A percentile compares a stretch with the other conserved stretches of the same genome.
phyloP scores from a whole-genome alignment of 2,888 invertebrate species.

The Eueremaeus valkanovi region DNA sequence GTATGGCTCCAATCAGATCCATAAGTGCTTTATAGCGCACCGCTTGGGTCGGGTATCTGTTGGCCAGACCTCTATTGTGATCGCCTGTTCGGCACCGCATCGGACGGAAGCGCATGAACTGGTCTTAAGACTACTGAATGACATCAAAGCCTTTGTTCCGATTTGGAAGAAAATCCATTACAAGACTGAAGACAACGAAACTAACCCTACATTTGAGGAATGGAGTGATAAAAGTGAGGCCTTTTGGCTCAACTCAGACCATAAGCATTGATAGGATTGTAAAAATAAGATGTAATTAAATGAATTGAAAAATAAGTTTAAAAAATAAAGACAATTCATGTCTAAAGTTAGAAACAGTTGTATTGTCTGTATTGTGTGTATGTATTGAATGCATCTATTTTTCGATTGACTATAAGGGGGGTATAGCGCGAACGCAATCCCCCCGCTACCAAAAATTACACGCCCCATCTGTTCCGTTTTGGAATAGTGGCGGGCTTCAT shows the following conservation, averaged over 20 bases:
- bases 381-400: conserved; percentile 15
- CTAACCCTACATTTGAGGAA: not conserved
- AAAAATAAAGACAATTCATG: too few relatives aligned
- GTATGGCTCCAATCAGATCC: conserved; percentile 62
- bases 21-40: conserved; percentile 80
- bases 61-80: conserved; percentile 79
- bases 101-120: conserved; percentile 75
- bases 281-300: too few relatives aligned
- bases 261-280: too few relatives aligned
- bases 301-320: too few relatives aligned
- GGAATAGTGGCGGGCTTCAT: conserved; percentile 71
- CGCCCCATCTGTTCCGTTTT: conserved; percentile 69
- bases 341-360: too few relatives aligned
- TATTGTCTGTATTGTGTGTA: not conserved
- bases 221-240: conserved; percentile 43
- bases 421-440: conserved; percentile 51
- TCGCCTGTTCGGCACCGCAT: conserved; percentile 85
- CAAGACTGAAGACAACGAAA: not conserved
- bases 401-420: conserved; percentile 43
- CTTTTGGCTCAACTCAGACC: conserved; percentile 42
- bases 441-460: conserved; percentile 54
- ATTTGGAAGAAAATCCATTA: conserved; percentile 78
- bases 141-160: conserved; percentile 78
- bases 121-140: conserved; percentile 75
- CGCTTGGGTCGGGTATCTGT: conserved; percentile 77